These are phyloP conservation scores for Ranitomeya imitator DNA, from an alignment of 2,113 vertebrate species.

Conservation along the genomic window DNA sequence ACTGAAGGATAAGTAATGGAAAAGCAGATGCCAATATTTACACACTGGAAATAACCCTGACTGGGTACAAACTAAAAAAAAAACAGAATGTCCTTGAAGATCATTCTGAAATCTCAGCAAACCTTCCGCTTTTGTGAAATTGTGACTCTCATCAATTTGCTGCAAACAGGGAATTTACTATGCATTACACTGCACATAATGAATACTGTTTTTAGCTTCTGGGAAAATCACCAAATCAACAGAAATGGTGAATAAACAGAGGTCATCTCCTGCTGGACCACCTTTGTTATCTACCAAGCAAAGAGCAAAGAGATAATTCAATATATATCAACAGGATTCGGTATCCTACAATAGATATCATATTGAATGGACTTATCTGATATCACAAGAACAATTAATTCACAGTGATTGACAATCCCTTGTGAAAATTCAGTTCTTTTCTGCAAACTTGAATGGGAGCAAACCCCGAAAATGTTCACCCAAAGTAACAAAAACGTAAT, in stretches of 20 bases:
- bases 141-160: background rate
- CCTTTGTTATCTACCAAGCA: background rate
- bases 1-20: background rate
- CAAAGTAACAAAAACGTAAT: background rate
- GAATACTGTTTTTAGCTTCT: background rate
- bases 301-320: background rate
- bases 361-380: background rate
- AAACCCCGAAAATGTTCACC: background rate
- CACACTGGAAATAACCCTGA: background rate
- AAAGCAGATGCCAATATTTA: background rate
- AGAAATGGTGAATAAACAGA: background rate
- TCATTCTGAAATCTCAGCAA: background rate
- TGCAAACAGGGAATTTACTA: background rate
- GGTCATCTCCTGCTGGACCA: background rate
- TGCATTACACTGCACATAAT: background rate
- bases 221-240: background rate
- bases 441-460: background rate
- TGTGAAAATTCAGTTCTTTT: background rate
- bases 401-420: background rate
- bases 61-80: background rate
- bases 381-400: background rate
- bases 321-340: conserved; percentile 1
- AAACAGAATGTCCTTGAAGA: background rate
- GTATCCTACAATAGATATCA: background rate
- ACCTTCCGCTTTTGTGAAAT: background rate